Base-by-base conservation (phyloP, 2,113 vertebrate species). In the Archocentrus centrarchus region DNA sequence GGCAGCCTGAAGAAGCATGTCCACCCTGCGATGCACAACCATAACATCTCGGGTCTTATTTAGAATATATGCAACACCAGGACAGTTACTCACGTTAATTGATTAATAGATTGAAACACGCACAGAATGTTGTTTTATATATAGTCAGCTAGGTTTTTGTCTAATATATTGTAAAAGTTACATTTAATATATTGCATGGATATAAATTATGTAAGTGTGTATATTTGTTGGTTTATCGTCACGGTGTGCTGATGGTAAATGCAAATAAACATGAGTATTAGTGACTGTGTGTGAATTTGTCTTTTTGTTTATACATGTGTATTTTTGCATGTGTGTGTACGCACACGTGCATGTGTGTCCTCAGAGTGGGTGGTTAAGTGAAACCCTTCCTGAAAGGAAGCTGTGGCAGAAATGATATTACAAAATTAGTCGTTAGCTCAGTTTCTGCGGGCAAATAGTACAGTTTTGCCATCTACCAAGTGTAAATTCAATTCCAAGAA, bases 371-470 rank as follows among this genome's bases (percentile, higher is more conserved):
- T 80, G 84, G 27, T 24, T 58, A 2, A 57, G 35, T 62, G 3
- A 14, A 63, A 24, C n/a, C 37, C 78, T 90, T 87, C 77, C 85
- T 77, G 66, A 87, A 2, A 77, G 88, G 90, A 93, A 89, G 81
- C 82, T 60, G 18, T 50, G 11, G 53, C 47, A 59, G 10, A 84
- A 79, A 53, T 11, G 58, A 82, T 83, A 88, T 91, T 88, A 57
- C 91, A 76, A 80, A 80, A 90, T 20, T 53, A 13, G 60, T 7
- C 14, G 24, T 50, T 89, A 86, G 27, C 32, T 81, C 78, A 82
- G 50, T 60, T 57, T 4, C 53, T 70, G 27, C 1, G 18, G 47
- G 32, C 47, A 53, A 32, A 75, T 22, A 59, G 35, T 58, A 14
- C 7, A 1, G 17, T 10, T 63, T 78, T 76, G 0, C 30, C 32